Evolutionary conservation across 2,113 vertebrate genomes (phyloP).

Genomic region (Pseudopodoces humilis): DNA sequence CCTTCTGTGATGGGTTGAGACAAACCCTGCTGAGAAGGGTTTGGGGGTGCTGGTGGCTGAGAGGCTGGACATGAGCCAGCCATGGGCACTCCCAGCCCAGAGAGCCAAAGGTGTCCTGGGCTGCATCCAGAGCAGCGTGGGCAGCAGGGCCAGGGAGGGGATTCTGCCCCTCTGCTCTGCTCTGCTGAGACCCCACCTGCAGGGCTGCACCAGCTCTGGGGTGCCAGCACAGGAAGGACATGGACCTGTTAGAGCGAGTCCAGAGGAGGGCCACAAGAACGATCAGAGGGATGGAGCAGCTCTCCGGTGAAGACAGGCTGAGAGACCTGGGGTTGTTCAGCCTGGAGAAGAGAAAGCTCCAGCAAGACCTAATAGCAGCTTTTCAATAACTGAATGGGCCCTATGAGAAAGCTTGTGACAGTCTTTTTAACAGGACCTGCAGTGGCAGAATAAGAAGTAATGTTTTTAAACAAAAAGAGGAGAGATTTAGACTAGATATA

Average conservation of each 20-base stretch:
- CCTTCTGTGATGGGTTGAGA: background rate
- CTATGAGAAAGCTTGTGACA: background rate
- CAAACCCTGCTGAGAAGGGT: rapidly evolving
- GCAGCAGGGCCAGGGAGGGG: background rate
- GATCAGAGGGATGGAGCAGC: background rate
- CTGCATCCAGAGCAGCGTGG: background rate
- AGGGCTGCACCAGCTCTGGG: background rate
- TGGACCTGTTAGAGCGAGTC: rapidly evolving
- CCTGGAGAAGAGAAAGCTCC: background rate
- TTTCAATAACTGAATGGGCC: background rate
- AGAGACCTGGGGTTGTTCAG: background rate
- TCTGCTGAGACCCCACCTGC: background rate
- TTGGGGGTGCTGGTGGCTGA: background rate
- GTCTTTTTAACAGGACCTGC: background rate
- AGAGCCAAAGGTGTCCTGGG: background rate
- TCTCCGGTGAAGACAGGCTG: background rate
- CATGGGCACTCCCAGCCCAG: background rate
- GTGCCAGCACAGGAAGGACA: background rate
- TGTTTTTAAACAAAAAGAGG: background rate
- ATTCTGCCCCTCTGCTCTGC: background rate
- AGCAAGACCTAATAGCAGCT: background rate
- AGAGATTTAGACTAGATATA: background rate
- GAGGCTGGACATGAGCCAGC: background rate
- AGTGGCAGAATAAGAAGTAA: background rate
- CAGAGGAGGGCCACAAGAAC: rapidly evolving